phyloP scores from a whole-genome alignment of 1,140 invertebrate genomes.

The Sweltsa coloradensis region DNA sequence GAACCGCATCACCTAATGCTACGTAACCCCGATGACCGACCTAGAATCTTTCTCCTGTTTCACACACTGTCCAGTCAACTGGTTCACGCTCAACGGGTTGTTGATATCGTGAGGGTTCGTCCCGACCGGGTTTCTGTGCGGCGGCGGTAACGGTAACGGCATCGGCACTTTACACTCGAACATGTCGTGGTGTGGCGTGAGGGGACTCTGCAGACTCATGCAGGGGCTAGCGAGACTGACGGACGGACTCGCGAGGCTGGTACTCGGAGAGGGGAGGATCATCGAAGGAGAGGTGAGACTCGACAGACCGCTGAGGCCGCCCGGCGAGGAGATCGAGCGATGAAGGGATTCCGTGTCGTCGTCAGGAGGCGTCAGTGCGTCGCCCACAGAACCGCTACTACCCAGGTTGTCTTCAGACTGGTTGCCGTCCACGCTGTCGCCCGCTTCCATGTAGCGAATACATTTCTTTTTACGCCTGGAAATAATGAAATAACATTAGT shows the following conservation, averaged over 20 bases:
- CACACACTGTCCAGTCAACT: conserved; percentile 63
- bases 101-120: conserved; percentile 83
- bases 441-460: conserved; percentile 76
- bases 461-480: conserved; percentile 97
- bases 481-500: conserved; percentile 24
- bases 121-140: conserved; percentile 64
- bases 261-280: conserved; percentile 49
- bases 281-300: conserved; percentile 62
- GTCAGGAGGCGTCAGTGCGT: conserved; percentile 50
- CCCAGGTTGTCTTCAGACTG: conserved; percentile 62
- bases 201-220: conserved; percentile 36
- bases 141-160: conserved; percentile 29
- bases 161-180: conserved; percentile 23
- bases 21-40: conserved; percentile 23
- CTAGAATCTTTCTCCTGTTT: conserved; percentile 33
- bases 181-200: conserved; percentile 32
- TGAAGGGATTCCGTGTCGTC: conserved; percentile 49
- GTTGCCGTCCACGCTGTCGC: conserved; percentile 58
- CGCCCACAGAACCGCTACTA: conserved; percentile 61
- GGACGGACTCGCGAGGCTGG: conserved; percentile 52
- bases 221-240: conserved; percentile 42
- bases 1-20: conserved; percentile 12
- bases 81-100: conserved; percentile 80
- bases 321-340: conserved; percentile 62
- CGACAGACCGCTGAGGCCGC: conserved; percentile 59